Base-by-base conservation (phyloP, 2,113 vertebrate genomes). In the Clupea harengus region DNA sequence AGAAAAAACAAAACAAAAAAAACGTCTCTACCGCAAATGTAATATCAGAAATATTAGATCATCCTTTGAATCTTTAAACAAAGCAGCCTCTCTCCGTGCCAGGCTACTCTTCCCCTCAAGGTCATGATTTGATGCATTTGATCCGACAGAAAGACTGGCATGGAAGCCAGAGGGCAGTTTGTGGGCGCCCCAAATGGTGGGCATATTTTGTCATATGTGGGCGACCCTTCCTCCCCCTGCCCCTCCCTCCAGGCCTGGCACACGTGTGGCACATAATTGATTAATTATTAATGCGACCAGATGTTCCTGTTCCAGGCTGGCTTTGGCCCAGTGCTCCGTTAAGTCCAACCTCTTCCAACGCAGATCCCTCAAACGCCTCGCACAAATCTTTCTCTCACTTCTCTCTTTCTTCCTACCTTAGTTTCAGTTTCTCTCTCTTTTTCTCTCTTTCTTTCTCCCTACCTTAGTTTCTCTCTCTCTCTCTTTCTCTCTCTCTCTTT, bases 281-380 rank as follows among this genome's bases (percentile, higher is more conserved):
- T 94, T 94, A 92, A 93, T 95, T 93, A 94, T 93, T 94, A 94
- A 94, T 93, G 91, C 87, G 93, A 93, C 88, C 94, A 94, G 94
- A 94, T 95, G 95, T 94, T 94, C 89, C 85, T 84, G 90, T 93
- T 92, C 90, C 84, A 81, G 87, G 81, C 75, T 90, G 93, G 92
- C 89, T 25, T 81, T 49, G 10, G 54, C 90, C 90, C 87, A 92
- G 60, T 83, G 92, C 32, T 85, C 87, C 83, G 60, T 88, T 87
- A 87, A 86, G 47, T 84, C 83, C 86, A 81, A n/a, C 86, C 32
- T 78, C 5, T 78, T 44, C 4, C 72, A 39, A 13, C 13, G 32
- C 28, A 72, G 9, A 72, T 64, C 22, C 22, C 49, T 83, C 86
- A 84, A 78, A 25, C 54, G 5, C 86, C n/a, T 28, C 64, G 2